A percentile compares a stretch with the other conserved stretches of the same genome.
Conservation (phyloP, 2,113 vertebrate species). For the Apaloderma vittatum region DNA sequence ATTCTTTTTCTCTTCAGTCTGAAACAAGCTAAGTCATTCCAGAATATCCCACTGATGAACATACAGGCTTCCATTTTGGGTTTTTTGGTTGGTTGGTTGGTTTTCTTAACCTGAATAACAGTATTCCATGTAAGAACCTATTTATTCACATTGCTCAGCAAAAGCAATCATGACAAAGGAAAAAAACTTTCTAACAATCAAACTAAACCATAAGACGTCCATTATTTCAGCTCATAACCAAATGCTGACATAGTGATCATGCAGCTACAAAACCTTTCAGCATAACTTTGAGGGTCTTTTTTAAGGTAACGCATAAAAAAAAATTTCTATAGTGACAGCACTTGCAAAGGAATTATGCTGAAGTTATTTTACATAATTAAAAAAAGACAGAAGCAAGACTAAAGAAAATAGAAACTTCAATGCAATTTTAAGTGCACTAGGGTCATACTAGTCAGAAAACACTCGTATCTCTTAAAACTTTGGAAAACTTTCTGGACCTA, state of each 20-base stretch:
- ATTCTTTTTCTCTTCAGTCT: background rate
- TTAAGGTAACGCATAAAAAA: background rate
- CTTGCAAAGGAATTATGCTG: background rate
- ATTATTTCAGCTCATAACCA: background rate
- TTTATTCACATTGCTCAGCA: background rate
- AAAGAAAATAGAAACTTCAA: background rate
- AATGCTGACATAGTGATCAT: background rate
- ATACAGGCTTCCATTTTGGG: fast-evolving
- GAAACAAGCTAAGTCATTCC: background rate
- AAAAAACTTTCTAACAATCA: background rate
- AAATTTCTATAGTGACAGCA: background rate
- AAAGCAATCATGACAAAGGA: background rate
- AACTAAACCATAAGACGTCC: background rate
- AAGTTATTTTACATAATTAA: background rate
- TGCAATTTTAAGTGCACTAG: background rate
- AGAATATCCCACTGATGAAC: background rate
- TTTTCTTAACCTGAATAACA: background rate
- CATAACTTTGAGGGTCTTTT: background rate
- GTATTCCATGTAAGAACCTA: background rate
- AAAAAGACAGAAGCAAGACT: background rate
- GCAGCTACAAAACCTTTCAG: background rate
- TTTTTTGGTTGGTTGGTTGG: background rate
- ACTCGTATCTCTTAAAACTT: background rate
- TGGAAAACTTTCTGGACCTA: background rate
- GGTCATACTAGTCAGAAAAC: background rate